Percentiles rank a stretch among this genome's conserved stretches.
phyloP scores from a whole-genome alignment of 2,797 vertebrate species.

The Ctenosaura bakeri region DNA sequence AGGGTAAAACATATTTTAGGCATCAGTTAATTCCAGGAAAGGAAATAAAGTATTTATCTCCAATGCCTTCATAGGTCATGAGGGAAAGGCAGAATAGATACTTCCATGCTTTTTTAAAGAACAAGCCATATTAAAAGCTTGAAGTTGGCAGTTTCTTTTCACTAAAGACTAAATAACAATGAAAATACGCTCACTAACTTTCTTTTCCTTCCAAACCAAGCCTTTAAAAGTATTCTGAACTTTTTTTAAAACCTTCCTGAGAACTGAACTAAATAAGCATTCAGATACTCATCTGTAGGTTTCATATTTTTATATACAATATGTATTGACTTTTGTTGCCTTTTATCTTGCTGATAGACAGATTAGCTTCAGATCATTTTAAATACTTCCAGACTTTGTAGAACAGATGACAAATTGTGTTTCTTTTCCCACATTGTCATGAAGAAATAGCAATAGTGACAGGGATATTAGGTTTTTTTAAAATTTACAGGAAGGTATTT shows the following conservation, averaged over 20 bases:
- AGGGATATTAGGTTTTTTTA: background rate
- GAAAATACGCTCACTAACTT: background rate
- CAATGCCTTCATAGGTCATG: slow-evolving; percentile 23
- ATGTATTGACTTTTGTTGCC: background rate
- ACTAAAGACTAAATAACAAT: slow-evolving; percentile 20
- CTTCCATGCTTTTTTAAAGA: slow-evolving; percentile 35
- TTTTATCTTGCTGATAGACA: too few species aligned
- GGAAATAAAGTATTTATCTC: slow-evolving; percentile 30
- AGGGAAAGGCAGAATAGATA: slow-evolving; percentile 11
- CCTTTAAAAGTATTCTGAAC: background rate
- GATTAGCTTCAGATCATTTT: too few species aligned
- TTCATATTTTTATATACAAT: background rate
- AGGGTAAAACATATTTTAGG: background rate
- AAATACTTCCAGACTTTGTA: too few species aligned
- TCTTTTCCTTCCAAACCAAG: background rate
- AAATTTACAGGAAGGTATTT: background rate
- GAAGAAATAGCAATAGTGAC: background rate
- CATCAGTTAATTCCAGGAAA: slow-evolving; percentile 19
- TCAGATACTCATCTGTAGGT: background rate
- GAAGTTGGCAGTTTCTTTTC: background rate
- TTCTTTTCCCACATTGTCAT: background rate
- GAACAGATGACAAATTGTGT: too few species aligned
- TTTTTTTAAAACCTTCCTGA: slow-evolving; percentile 4
- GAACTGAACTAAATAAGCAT: background rate
- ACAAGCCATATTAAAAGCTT: slow-evolving; percentile 8